Evolutionary conservation across 2,888 invertebrate genomes (phyloP).

Genomic region (Sipha maydis): DNA sequence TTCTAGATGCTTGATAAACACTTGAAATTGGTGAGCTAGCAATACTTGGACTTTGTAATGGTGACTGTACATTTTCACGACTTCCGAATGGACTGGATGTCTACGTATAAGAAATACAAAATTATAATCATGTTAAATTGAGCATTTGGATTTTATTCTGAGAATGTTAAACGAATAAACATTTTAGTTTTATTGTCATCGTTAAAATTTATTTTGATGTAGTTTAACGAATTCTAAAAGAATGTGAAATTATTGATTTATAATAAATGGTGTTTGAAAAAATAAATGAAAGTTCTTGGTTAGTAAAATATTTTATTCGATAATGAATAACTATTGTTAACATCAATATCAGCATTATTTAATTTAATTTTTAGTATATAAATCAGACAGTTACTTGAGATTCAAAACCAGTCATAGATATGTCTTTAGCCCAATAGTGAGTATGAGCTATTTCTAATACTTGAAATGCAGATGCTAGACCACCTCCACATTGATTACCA

Average conservation of each 20-base stretch:
- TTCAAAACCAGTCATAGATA: conserved; percentile 72
- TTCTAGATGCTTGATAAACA: conserved; percentile 72
- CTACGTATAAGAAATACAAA: conserved; percentile 67
- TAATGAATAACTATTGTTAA: too few relatives aligned
- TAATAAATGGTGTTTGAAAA: too few relatives aligned
- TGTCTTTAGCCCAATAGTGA: conserved; percentile 94
- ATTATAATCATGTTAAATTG: not conserved
- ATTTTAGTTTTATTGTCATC: not conserved
- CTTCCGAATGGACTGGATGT: conserved; percentile 77
- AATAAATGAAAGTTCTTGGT: too few relatives aligned
- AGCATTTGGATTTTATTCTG: not conserved
- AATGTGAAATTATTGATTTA: too few relatives aligned
- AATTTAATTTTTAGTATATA: not conserved
- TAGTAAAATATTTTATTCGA: too few relatives aligned
- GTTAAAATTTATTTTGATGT: too few relatives aligned
- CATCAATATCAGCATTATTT: too few relatives aligned
- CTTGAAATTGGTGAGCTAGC: conserved; percentile 70
- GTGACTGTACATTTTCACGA: conserved; percentile 76
- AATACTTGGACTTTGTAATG: conserved; percentile 72
- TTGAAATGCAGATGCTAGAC: conserved; percentile 97
- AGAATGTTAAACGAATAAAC: not conserved
- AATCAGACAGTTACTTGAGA: conserved; percentile 68
- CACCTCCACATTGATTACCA: conserved; percentile 92
- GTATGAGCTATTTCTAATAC: conserved; percentile 98
- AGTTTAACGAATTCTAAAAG: too few relatives aligned